Evolutionary conservation across 2,113 vertebrate species (phyloP).

Genomic region (Eulemur macaco): DNA sequence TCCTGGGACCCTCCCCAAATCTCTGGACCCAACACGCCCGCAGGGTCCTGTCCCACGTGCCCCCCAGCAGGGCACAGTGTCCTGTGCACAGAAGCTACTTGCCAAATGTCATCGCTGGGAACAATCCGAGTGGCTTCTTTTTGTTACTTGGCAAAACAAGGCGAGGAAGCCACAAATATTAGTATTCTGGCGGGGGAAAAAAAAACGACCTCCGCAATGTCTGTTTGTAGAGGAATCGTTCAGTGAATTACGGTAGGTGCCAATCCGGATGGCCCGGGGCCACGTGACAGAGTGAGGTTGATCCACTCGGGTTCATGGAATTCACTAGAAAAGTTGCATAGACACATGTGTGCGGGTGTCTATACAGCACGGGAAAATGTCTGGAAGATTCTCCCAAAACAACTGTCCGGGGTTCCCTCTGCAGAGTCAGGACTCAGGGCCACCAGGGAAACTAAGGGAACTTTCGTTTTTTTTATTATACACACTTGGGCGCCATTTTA

Average conservation of each 20-base stretch:
- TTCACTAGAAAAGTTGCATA: no score
- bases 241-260: background rate
- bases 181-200: background rate
- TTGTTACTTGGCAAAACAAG: background rate
- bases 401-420: background rate
- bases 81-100: background rate
- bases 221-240: background rate
- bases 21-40: background rate
- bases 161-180: background rate
- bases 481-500: background rate
- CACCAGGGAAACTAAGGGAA: background rate
- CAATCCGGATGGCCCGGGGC: no score
- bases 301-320: background rate
- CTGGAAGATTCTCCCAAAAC: background rate
- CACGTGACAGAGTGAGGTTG: background rate
- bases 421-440: background rate
- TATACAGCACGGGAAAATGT: background rate
- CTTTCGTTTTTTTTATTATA: background rate
- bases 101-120: background rate
- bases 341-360: background rate
- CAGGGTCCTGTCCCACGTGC: fast-evolving
- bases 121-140: background rate
- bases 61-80: background rate
- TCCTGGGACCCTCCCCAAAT: background rate
- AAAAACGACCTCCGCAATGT: background rate